Evolutionary conservation across 2,113 vertebrate species (phyloP).

Genomic region (Plecturocebus donacophilus): DNA sequence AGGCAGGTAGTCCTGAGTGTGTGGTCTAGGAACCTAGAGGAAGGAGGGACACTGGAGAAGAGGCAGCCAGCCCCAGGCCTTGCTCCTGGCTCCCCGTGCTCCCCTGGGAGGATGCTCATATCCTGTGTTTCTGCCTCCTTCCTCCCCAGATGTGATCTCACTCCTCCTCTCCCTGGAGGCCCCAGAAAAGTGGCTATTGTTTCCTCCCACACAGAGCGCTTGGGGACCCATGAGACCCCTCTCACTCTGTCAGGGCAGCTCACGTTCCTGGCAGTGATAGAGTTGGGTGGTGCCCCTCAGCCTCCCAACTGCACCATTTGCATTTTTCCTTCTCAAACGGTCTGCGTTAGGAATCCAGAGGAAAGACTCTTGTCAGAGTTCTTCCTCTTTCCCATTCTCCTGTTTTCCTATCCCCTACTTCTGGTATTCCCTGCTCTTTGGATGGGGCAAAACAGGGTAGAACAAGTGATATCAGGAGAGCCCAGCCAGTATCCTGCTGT

Average conservation of each 20-base stretch:
- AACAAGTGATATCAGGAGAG: neutral
- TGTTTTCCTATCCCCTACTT: neutral
- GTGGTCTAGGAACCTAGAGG: neutral
- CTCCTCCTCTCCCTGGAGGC: neutral
- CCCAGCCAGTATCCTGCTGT: neutral
- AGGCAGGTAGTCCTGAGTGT: neutral
- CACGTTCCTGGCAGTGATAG: neutral
- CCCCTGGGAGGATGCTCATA: conserved; percentile 22
- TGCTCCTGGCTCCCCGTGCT: neutral
- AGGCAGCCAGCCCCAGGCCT: neutral
- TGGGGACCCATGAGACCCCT: neutral
- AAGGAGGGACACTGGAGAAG: neutral
- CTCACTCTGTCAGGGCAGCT: neutral
- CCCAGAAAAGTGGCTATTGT: neutral
- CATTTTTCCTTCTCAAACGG: neutral
- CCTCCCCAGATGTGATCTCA: conserved; percentile 55
- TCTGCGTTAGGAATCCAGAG: neutral
- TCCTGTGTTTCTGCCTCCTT: conserved; percentile 11
- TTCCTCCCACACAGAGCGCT: conserved; percentile 37
- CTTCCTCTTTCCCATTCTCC: neutral
- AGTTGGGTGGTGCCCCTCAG: neutral
- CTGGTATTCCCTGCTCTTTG: neutral
- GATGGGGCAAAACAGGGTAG: neutral
- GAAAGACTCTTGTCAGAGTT: neutral
- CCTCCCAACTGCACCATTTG: neutral